Evolutionary conservation across 2,888 invertebrate species (phyloP).

Genomic region (Azorinus chamasolen): DNA sequence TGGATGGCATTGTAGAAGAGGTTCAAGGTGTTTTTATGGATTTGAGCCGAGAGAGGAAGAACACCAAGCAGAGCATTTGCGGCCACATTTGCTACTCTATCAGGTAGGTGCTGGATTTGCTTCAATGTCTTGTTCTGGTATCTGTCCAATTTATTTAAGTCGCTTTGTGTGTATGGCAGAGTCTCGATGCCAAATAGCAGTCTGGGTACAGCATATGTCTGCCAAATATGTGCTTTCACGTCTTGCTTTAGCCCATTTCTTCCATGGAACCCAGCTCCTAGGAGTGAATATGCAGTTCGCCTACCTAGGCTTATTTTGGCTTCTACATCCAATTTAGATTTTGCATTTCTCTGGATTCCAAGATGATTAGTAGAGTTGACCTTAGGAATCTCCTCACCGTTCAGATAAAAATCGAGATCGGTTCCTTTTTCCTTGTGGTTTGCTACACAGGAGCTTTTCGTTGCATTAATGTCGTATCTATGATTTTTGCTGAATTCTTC

Average conservation of each 20-base stretch:
- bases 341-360: neutral
- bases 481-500: slow-evolving; percentile 3
- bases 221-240: neutral
- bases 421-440: neutral
- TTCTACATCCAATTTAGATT: neutral
- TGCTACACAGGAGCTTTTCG: neutral
- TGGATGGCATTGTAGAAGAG: neutral
- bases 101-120: slow-evolving; percentile 16
- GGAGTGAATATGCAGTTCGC: neutral
- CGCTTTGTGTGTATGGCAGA: neutral
- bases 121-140: neutral
- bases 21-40: slow-evolving; percentile 6
- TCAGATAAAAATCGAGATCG: neutral
- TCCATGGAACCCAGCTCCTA: slow-evolving; percentile 23
- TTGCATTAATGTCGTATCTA: slow-evolving; percentile 6
- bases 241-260: neutral
- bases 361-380: neutral
- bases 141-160: neutral
- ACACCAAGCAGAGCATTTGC: neutral
- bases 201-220: neutral
- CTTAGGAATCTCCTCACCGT: neutral
- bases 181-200: neutral
- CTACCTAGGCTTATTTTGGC: slow-evolving; percentile 5
- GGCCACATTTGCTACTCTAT: neutral
- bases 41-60: neutral